Evolutionary conservation across 1,140 invertebrate species (phyloP), one percentile per base, ranked within the genome.

Genomic region (Muscidifurax raptorellus): DNA sequence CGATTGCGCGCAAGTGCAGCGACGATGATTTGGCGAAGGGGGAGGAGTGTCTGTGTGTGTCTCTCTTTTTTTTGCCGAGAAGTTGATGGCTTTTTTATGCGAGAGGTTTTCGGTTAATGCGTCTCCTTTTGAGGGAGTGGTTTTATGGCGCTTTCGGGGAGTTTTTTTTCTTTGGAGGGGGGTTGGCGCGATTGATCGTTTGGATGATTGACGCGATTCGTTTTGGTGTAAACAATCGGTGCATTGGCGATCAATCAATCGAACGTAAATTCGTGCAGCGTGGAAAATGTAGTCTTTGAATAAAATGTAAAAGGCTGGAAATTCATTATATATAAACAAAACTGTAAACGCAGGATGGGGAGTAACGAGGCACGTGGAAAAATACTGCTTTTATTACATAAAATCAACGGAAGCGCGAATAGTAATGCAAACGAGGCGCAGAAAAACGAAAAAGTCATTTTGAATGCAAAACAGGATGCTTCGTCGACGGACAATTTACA

Each of bases 1-100:
- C 22, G 22, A 18, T 59, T 7, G 52, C 25, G 66, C 66, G 28
- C 66, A 27, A 30, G 66, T 30, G 66, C 66, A 69, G 28, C 52
- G 18, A 40, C 32, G 71, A 74, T 74, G 71, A 74, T 74, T 74
- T 30, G 71, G 5, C 32, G 71, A 67, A 28, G 59, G 59, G n/a
- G 59, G 44, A 77, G 13, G 75, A 18, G 44, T 47, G 18, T 30
- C 27, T 76, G 13, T 1, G 6, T 40, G 18, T 13, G 2, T 77
- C 47, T 22, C 2, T 36, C 30, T 25, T 78, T 66, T 78, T 66
- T 66, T 44, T 40, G 0, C 6, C 12, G 66, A 27, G 22, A 59
- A 7, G 52, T 59, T 59, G 66, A 69, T 69, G 66, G 66, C 66
- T 69, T 30, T 69, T 69, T 69, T 69, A 69, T 30, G 30, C 25